Evolutionary conservation across 2,113 vertebrate genomes (phyloP), one percentile per base, ranked within the genome.

Genomic region (Dipodomys merriami): DNA sequence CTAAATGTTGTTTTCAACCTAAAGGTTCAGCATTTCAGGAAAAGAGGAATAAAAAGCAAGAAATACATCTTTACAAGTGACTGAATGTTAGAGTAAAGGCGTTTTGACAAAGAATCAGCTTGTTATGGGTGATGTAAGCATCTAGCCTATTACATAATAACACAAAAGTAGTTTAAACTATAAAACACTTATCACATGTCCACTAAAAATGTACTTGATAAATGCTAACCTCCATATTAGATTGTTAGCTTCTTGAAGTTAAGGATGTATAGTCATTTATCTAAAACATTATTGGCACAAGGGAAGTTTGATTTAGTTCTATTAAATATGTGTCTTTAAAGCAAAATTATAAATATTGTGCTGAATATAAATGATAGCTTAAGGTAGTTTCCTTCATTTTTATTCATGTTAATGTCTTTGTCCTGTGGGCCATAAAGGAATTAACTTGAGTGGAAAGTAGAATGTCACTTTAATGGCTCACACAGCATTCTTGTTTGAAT

Each of bases 1-100:
- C 57, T 80, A 39, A 5, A 83, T 62, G 13, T 69, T 93, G 30
- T 73, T 88, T 96, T 88, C 44, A 84, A 90, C 71, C 13, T 30
- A 20, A 60, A 49, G n/a, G 20, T 22, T 39, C 8, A 91, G 30
- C 19, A 71, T 93, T 89, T 86, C 60, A 76, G 27, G 83, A 74
- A 25, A 86, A 83, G n/a, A 94, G 22, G 44, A 93, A 62, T 76
- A 53, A 82, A 93, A 69, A 88, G 9, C 13, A 78, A 91, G 64
- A 94, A 86, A 76, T 49, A 19, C 82, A 68, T 78, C 62, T 78
- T 85, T 90, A 25, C n/a, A 88, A 57, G 11, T 80, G 69, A 91
- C 78, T 92, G 71, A 92, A 92, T 91, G 18, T 72, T 80, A 25
- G 90, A 79, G 39, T 73, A 76, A 83, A 95, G 72, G 46, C 77